These are phyloP conservation scores for Xenopus borealis DNA, from an alignment of 2,113 vertebrate genomes.

Conservation along the genomic window DNA sequence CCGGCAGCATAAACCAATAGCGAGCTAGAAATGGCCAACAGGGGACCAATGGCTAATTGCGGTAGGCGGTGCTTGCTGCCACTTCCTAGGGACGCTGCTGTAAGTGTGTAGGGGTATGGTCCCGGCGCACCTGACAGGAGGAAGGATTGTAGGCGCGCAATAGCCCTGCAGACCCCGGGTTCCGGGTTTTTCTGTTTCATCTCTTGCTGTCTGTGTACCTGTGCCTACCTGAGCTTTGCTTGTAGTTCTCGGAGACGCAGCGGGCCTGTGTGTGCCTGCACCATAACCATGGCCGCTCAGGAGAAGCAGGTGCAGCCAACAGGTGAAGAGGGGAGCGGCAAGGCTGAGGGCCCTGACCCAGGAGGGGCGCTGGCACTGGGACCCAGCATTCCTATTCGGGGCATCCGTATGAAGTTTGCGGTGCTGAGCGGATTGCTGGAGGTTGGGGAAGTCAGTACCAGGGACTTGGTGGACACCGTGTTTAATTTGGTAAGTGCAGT, in stretches of 20 bases:
- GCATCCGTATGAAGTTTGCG: conserved; percentile 93
- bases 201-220: neutral
- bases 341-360: conserved; percentile 24
- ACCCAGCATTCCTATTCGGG: conserved; percentile 84
- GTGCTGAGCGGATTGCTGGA: conserved; percentile 88
- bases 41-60: conserved; percentile 19
- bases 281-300: conserved; percentile 28
- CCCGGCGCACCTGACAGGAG: conserved; percentile 33
- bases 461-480: conserved; percentile 90
- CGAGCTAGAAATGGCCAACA: neutral
- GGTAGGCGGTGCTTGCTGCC: conserved; percentile 23
- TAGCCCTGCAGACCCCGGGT: neutral
- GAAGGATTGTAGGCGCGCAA: conserved; percentile 15
- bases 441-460: conserved; percentile 89
- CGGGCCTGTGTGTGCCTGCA: conserved; percentile 19
- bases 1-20: conserved; percentile 15
- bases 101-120: conserved; percentile 10
- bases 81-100: conserved; percentile 44
- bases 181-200: no score
- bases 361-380: conserved; percentile 62
- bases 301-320: conserved; percentile 39
- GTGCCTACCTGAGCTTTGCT: neutral
- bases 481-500: conserved; percentile 90
- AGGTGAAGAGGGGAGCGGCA: conserved; percentile 32
- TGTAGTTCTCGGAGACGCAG: neutral